phyloP scores from a whole-genome alignment of 2,797 vertebrate species.

The Thalassophryne amazonica region DNA sequence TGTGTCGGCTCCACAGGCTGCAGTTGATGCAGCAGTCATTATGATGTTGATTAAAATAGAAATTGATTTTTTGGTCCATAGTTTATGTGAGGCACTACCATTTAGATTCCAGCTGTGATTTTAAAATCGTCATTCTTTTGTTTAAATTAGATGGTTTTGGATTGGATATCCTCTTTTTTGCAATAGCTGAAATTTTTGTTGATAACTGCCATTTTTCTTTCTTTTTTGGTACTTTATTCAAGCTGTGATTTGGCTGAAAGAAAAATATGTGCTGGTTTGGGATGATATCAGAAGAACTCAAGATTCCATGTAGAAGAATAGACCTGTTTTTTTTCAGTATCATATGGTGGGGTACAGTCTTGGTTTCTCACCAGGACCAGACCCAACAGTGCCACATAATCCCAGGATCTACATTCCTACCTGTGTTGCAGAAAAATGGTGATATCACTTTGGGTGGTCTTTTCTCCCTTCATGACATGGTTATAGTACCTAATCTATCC shows the following conservation, averaged over 20 bases:
- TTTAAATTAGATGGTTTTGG: too few species aligned
- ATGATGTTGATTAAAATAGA: too few species aligned
- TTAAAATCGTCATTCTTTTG: too few species aligned
- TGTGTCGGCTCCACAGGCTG: conserved; percentile 6
- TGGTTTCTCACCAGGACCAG: conserved; percentile 34
- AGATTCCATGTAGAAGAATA: not conserved
- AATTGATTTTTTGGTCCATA: too few species aligned
- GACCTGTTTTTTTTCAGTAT: conserved; percentile 24
- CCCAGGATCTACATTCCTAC: conserved; percentile 47
- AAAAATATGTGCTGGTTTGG: conserved; percentile 16
- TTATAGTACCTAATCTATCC: conserved; percentile 57
- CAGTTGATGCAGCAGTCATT: not conserved
- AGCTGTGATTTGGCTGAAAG: not conserved
- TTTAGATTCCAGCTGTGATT: too few species aligned
- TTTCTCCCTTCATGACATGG: conserved; percentile 79
- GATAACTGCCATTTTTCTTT: too few species aligned
- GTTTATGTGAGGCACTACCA: too few species aligned
- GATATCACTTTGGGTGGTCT: conserved; percentile 77
- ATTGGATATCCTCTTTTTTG: too few species aligned
- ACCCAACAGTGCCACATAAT: conserved; percentile 54
- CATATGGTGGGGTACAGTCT: conserved; percentile 27
- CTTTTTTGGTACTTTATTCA: too few species aligned
- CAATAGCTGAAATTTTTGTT: too few species aligned
- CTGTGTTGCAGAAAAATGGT: conserved; percentile 68
- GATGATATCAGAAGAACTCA: not conserved